Evolutionary conservation across 1,140 invertebrate species (phyloP).

Genomic region (Drosophila albomicans): DNA sequence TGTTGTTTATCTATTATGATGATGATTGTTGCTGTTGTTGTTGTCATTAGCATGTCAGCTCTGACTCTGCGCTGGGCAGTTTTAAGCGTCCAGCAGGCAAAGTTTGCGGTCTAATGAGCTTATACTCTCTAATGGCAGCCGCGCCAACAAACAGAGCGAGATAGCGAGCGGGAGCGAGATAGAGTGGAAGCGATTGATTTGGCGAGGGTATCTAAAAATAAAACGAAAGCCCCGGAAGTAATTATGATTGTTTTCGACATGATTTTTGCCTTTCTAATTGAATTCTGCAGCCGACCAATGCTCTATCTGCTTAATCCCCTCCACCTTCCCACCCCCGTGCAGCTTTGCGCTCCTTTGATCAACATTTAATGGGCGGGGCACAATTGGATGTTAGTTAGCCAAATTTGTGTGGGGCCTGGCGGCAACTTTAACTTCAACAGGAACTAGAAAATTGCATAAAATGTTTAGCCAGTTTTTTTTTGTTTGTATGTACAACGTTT

Average conservation of each 20-base stretch:
- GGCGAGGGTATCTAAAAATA: slow-evolving; percentile 8
- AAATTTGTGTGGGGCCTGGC: neutral
- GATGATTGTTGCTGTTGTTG: slow-evolving; percentile 19
- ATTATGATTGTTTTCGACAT: slow-evolving; percentile 75
- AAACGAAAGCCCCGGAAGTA: slow-evolving; percentile 61
- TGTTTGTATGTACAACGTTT: neutral
- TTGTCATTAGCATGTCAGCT: slow-evolving; percentile 64
- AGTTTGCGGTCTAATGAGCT: slow-evolving; percentile 76
- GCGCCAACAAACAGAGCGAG: neutral
- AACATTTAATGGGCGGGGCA: slow-evolving; percentile 8
- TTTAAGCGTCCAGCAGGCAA: slow-evolving; percentile 47
- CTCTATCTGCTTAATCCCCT: neutral
- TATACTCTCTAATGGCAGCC: slow-evolving; percentile 39
- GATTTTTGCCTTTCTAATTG: slow-evolving; percentile 80
- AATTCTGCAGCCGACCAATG: slow-evolving; percentile 46
- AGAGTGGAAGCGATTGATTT: neutral
- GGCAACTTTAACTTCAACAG: neutral
- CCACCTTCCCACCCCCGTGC: too few relatives aligned
- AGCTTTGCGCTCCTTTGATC: neutral
- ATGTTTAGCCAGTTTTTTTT: neutral
- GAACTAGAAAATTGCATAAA: neutral
- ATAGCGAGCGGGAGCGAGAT: too few relatives aligned
- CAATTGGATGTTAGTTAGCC: slow-evolving; percentile 27
- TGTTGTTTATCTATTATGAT: slow-evolving; percentile 37
- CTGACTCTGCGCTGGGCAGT: slow-evolving; percentile 49